phyloP scores from a whole-genome alignment of 2,113 vertebrate genomes.

The Mastomys natalensis region DNA sequence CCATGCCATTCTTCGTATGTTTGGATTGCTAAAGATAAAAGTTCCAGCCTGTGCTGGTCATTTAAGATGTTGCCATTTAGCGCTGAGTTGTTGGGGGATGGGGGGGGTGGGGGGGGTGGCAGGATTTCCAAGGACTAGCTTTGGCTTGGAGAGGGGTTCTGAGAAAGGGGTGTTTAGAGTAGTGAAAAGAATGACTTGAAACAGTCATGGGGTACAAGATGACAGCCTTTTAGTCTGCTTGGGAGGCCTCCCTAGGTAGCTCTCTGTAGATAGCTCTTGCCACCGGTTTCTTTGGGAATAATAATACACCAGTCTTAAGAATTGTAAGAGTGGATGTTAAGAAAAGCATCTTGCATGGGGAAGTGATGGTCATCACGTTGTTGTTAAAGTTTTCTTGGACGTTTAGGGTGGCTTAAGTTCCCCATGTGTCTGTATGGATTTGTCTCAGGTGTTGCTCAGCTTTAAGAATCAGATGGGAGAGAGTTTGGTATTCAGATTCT shows the following conservation, averaged over 20 bases:
- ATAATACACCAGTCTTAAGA: not conserved
- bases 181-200: too few relatives aligned
- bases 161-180: too few relatives aligned
- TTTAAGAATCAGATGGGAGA: not conserved
- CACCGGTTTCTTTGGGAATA: not conserved
- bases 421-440: not conserved
- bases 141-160: too few relatives aligned
- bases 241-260: too few relatives aligned
- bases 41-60: not conserved
- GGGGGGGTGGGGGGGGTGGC: too few relatives aligned
- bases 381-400: constrained; percentile 17
- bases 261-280: too few relatives aligned
- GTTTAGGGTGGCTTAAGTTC: not conserved
- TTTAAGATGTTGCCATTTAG: not conserved
- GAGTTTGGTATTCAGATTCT: not conserved
- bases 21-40: not conserved
- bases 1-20: not conserved
- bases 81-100: not conserved
- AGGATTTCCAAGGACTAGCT: too few relatives aligned
- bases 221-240: too few relatives aligned
- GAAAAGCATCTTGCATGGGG: not conserved
- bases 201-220: too few relatives aligned
- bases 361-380: not conserved
- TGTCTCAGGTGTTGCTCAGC: not conserved
- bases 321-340: not conserved